Base-by-base conservation (phyloP, 35 echinoderm and acorn worm species). In the Hemicentrotus pulcherrimus region DNA sequence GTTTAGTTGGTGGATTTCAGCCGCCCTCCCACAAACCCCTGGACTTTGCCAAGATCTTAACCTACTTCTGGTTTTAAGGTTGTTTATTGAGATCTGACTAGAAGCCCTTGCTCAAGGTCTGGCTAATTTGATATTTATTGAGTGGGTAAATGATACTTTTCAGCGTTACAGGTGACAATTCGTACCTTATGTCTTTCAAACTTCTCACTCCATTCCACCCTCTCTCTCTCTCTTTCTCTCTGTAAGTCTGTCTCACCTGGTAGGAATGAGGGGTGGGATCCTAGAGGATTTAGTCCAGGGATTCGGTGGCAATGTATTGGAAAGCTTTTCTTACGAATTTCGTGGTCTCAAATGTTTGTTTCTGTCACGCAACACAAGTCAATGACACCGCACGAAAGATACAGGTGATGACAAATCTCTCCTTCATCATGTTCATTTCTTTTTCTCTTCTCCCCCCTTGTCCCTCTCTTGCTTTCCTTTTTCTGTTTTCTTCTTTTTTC, bases 51-150 rank as follows among this genome's bases (percentile, higher is more conserved):
- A 90, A 90, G 88, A 90, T 41, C 46, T 90, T 90, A 90, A 90
- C 88, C 88, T 90, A 90, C 88, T 90, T 90, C 46, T 18, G 32
- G 19, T 90, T 90, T 41, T 90, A 90, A 10, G 46, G 46, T 41
- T 90, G 88, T 93, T 93, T 93, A 93, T 58, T 93, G 32, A 93
- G 48, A 93, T 93, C 32, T 4, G 48, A 58, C 30, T 50, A 18
- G 32, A 58, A 93, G 46, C 48, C 46, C 24, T 58, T 55, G 46
- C 32, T 93, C 91, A 93, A 93, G 91, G 91, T 93, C 91, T 93
- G 46, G 30, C 47, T 46, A 93, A 93, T 31, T 93, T 93, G 91
- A 93, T 50, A 47, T 93, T 90, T 58, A 93, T 90, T 90, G 88
- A 90, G 88, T 30, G 88, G 65, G 88, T 47, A 90, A 90, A 90